These are phyloP conservation scores for Xestia c-nigrum DNA, from an alignment of 2,888 invertebrate species.

Conservation along the genomic window DNA sequence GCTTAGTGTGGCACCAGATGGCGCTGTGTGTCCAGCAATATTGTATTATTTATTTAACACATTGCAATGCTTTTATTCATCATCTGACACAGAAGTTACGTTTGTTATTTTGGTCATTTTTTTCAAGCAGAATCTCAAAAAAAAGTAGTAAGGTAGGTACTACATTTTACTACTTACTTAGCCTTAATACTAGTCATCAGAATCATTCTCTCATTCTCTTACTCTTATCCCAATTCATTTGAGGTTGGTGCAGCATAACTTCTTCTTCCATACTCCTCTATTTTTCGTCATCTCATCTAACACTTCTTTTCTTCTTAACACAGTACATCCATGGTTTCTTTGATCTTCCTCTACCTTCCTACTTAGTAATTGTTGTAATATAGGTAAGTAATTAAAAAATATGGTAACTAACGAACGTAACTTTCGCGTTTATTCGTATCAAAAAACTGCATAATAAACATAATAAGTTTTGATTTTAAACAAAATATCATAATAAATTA, in stretches of 20 bases:
- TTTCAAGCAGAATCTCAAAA: not conserved
- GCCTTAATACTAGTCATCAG: too few relatives aligned
- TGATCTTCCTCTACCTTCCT: too few relatives aligned
- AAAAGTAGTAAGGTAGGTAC: not conserved
- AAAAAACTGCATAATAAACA: not conserved
- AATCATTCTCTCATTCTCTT: too few relatives aligned
- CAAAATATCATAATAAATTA: conserved; percentile 23
- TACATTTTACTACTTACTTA: too few relatives aligned
- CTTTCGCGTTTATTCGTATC: not conserved
- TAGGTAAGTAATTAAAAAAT: not conserved
- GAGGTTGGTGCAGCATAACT: too few relatives aligned
- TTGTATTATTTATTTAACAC: not conserved
- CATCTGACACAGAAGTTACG: not conserved
- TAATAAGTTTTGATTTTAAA: conserved; percentile 5
- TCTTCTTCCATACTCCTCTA: too few relatives aligned
- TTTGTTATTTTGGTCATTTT: not conserved
- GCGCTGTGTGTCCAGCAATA: too few relatives aligned
- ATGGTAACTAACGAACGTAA: not conserved
- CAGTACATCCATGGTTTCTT: too few relatives aligned
- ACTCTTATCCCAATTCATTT: too few relatives aligned
- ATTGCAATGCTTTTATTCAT: not conserved
- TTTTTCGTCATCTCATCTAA: too few relatives aligned
- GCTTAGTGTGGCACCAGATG: too few relatives aligned
- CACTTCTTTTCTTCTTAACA: too few relatives aligned
- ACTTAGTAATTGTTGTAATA: not conserved